Conservation (phyloP, 1,140 invertebrate genomes). For the Phenacoccus solenopsis region DNA sequence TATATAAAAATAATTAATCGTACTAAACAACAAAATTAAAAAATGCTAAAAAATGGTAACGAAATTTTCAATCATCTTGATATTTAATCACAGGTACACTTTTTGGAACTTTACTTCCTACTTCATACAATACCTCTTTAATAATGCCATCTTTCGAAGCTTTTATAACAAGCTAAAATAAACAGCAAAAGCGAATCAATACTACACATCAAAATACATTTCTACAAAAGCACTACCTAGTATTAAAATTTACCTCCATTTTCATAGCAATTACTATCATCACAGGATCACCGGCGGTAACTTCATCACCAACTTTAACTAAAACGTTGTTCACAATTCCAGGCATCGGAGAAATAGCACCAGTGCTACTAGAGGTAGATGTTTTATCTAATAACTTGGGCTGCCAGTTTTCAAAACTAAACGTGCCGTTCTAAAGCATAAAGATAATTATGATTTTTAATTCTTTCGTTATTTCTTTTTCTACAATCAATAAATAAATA, state of each 20-base stretch:
- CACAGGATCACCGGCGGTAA: slow-evolving; percentile 70
- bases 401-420: neutral
- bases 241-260: slow-evolving; percentile 68
- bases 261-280: slow-evolving; percentile 97
- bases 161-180: slow-evolving; percentile 63
- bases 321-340: slow-evolving; percentile 86
- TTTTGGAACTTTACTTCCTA: slow-evolving; percentile 74
- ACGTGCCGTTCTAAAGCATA: neutral
- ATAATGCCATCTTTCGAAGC: slow-evolving; percentile 63
- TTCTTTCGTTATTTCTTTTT: too few species aligned
- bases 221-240: neutral
- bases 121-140: slow-evolving; percentile 53
- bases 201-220: neutral
- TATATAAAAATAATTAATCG: too few species aligned
- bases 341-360: slow-evolving; percentile 73
- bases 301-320: slow-evolving; percentile 61
- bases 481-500: too few species aligned
- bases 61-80: neutral
- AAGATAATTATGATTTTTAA: too few species aligned
- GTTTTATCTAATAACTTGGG: neutral
- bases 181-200: slow-evolving; percentile 17
- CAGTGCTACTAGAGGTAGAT: too few species aligned
- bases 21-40: too few species aligned
- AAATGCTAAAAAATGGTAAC: too few species aligned
- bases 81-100: slow-evolving; percentile 47